These are phyloP conservation scores for Agriopis aurantiaria DNA, from an alignment of 2,888 invertebrate genomes.

Conservation along the genomic window DNA sequence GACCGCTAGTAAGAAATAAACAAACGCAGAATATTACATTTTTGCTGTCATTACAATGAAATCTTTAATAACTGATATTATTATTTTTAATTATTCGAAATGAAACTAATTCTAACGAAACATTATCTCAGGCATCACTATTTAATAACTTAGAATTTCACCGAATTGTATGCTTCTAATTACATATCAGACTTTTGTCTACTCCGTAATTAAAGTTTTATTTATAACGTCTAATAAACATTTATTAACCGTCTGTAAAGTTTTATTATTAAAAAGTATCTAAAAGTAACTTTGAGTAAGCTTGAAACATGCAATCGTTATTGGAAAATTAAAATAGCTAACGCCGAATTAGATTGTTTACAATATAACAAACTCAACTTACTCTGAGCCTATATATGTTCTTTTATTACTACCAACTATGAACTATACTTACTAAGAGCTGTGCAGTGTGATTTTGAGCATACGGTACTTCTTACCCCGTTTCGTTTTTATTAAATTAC, in stretches of 20 bases:
- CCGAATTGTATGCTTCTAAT: not conserved
- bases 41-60: no score
- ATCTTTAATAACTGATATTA: no score
- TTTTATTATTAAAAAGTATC: constrained; percentile 7
- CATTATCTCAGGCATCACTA: not conserved
- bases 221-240: not conserved
- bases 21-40: no score
- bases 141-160: not conserved
- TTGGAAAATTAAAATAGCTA: not conserved
- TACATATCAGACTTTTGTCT: not conserved
- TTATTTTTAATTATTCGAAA: no score
- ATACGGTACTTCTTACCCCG: no score
- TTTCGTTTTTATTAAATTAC: no score
- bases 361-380: no score
- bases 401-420: no score
- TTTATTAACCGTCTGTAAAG: not conserved
- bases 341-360: not conserved
- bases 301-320: not conserved
- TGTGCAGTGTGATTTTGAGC: no score
- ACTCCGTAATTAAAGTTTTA: constrained; percentile 7
- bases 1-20: no score
- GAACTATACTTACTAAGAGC: no score
- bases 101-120: not conserved
- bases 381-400: no score
- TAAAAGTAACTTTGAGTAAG: not conserved